A percentile compares a stretch with the other conserved stretches of the same genome.
Evolutionary conservation across 2,113 vertebrate genomes (phyloP).

Genomic region (Megatriorchis doriae): DNA sequence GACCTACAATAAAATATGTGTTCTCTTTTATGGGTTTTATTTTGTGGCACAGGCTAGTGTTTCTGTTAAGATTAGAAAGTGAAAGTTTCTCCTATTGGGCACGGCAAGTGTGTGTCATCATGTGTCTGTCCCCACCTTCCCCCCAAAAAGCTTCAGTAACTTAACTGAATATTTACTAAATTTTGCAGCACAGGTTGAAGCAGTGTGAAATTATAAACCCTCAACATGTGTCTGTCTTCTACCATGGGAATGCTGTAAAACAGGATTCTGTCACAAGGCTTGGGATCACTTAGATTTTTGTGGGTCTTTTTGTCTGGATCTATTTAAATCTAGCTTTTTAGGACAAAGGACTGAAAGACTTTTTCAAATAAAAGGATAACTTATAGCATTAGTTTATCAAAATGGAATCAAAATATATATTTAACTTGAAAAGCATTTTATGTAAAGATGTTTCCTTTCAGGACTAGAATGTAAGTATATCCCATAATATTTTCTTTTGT

Average conservation of each 20-base stretch:
- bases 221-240: neutral
- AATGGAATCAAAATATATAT: neutral
- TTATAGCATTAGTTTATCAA: constrained; percentile 33
- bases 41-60: neutral
- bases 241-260: neutral
- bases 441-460: constrained; percentile 2
- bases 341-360: neutral
- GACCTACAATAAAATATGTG: neutral
- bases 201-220: neutral
- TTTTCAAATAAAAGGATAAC: neutral
- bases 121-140: no score
- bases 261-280: neutral
- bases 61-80: neutral
- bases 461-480: neutral
- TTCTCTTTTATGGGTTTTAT: neutral
- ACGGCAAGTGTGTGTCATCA: neutral
- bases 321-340: constrained; percentile 26
- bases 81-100: neutral
- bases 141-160: neutral
- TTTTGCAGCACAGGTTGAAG: neutral
- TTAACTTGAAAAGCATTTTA: neutral
- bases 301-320: constrained; percentile 26
- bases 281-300: neutral
- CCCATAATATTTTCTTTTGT: constrained; percentile 27
- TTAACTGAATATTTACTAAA: neutral